phyloP scores from a whole-genome alignment of 2,888 invertebrate species.

The Philereme transversata region DNA sequence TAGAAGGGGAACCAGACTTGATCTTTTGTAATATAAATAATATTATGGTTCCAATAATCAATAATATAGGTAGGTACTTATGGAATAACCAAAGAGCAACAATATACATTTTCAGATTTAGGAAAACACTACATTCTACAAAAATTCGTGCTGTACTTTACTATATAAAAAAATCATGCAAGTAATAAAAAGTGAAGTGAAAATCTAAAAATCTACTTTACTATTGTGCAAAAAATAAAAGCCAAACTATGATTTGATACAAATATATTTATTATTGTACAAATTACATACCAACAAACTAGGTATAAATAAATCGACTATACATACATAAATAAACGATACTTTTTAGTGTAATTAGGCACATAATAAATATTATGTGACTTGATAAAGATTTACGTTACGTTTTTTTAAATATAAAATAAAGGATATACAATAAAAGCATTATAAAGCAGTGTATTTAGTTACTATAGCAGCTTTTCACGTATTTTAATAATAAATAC shows the following conservation, averaged over 20 bases:
- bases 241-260: constrained; percentile 43
- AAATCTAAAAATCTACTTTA: background rate
- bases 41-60: constrained; percentile 18
- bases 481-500: constrained; percentile 45
- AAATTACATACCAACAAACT: constrained; percentile 20
- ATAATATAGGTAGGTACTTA: background rate
- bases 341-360: constrained; percentile 14
- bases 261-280: constrained; percentile 50
- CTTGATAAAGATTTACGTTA: background rate
- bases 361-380: background rate
- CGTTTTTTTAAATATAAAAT: background rate
- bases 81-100: constrained; percentile 2
- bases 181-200: constrained; percentile 6
- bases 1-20: constrained; percentile 3
- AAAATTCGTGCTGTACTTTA: background rate
- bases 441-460: constrained; percentile 63
- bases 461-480: constrained; percentile 55
- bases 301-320: constrained; percentile 14
- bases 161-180: constrained; percentile 26
- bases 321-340: constrained; percentile 26
- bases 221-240: constrained; percentile 48
- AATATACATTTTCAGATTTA: background rate
- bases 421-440: constrained; percentile 49
- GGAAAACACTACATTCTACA: background rate
- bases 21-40: background rate